phyloP scores from a whole-genome alignment of 2,888 invertebrate species.

The Yponomeuta plumbellus region DNA sequence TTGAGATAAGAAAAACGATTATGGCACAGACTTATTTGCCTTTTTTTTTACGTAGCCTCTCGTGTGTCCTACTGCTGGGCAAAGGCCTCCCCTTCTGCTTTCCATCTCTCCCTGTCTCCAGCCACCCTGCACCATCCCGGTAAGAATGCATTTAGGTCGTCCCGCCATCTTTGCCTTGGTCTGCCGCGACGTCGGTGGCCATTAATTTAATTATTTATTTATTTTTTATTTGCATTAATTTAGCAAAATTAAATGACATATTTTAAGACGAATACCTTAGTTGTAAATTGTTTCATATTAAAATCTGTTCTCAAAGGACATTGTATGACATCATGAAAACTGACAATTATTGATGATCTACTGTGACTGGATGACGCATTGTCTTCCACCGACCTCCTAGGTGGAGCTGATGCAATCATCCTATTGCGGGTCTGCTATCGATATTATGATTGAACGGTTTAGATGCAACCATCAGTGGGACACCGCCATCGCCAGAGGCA shows the following conservation, averaged over 20 bases:
- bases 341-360: conserved; percentile 40
- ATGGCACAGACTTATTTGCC: background rate
- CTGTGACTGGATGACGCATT: conserved; percentile 36
- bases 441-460: conserved; percentile 6
- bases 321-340: conserved; percentile 47
- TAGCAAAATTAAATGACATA: too few species aligned
- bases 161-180: too few species aligned
- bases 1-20: background rate
- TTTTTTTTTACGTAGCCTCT: too few species aligned
- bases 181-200: too few species aligned
- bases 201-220: too few species aligned
- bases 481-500: background rate
- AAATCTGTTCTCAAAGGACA: conserved; percentile 15
- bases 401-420: conserved; percentile 36
- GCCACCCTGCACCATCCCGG: too few species aligned
- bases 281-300: background rate
- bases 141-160: too few species aligned
- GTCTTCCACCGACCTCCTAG: conserved; percentile 35
- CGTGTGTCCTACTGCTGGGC: too few species aligned
- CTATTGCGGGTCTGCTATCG: background rate
- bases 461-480: background rate
- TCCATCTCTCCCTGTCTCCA: too few species aligned
- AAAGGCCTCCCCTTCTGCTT: too few species aligned
- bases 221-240: too few species aligned
- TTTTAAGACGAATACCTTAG: background rate